Evolutionary conservation across 2,888 invertebrate species (phyloP), one percentile per base, ranked within the genome.

Genomic region (Ellobium chinense): DNA sequence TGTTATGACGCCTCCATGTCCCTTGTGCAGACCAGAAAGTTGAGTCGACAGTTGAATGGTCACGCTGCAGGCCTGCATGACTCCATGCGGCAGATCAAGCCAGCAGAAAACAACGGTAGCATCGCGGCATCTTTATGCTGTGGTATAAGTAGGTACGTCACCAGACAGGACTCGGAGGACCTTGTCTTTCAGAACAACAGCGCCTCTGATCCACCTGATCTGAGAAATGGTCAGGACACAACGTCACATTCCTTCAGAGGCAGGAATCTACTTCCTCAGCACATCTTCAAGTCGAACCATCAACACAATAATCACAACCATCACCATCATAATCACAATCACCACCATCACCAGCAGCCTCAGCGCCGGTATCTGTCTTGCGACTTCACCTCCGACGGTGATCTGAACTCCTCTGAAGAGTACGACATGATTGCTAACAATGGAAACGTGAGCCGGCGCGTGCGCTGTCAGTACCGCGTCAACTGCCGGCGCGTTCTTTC

Each of bases 401-500:
- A 78, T 60, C 24, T 39, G 12, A 66, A 56, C 4, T 81, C 81
- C 29, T 66, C 81, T 0, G 81, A 81, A 18, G 81, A 81, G 24
- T 72, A 68, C 62, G 81, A 81, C 58, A 80, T 69, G 70, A n/a
- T n/a, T 29, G 39, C 29, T 21, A 63, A 72, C 21, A 65, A 18
- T 2, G 78, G 60, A 21, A 34, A 27, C 14, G 24, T 5, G 21
- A 24, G 27, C 0, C 27, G 65, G 18, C 39, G 77, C 4, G 24
- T 72, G 2, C 65, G 68, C 14, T 58, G 70, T 54, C 79, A 79
- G 46, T 79, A 77, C 58, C 72, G 74, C 21, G 62, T 84, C 31
- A 85, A 81, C 73, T 83, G 84, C 4, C 84, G 86, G 27, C 86
- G 87, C 27, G 88, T 89, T 29, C 78, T 97, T 82, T 95, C 95